phyloP scores from a whole-genome alignment of 1,140 invertebrate genomes.

The Samia ricini region DNA sequence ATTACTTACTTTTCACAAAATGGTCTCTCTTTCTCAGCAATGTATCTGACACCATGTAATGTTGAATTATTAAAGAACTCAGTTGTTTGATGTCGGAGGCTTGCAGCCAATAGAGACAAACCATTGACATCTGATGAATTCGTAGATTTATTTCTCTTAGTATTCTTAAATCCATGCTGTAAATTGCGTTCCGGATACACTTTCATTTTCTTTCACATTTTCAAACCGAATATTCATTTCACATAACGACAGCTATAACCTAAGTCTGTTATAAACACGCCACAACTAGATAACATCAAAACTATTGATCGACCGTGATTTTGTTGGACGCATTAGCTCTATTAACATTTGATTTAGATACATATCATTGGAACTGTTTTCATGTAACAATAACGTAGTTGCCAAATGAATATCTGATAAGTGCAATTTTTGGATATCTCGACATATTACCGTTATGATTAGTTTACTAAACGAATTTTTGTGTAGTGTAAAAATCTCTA shows the following conservation, averaged over 20 bases:
- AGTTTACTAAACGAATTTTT: too few relatives aligned
- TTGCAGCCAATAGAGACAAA: constrained; percentile 75
- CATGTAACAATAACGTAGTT: too few relatives aligned
- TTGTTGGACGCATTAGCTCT: constrained; percentile 14
- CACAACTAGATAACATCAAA: constrained; percentile 38
- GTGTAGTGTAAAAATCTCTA: too few relatives aligned
- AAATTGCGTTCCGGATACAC: constrained; percentile 43
- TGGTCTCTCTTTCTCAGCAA: constrained; percentile 82
- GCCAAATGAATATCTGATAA: too few relatives aligned
- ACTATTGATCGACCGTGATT: constrained; percentile 41
- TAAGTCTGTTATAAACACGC: constrained; percentile 13
- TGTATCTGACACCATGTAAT: constrained; percentile 84
- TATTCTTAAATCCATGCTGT: constrained; percentile 22
- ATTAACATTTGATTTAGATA: constrained; percentile 4
- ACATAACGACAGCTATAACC: constrained; percentile 1
- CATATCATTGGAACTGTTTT: not conserved
- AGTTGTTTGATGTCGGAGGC: constrained; percentile 81
- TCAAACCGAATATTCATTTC: constrained; percentile 10
- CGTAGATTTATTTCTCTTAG: constrained; percentile 25
- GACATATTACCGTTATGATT: too few relatives aligned
- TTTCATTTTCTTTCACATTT: constrained; percentile 38
- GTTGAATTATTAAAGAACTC: constrained; percentile 85
- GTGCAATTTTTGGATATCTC: too few relatives aligned
- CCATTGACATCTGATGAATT: constrained; percentile 32
- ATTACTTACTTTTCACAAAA: constrained; percentile 82